A percentile compares a stretch with the other conserved stretches of the same genome.
phyloP scores from a whole-genome alignment of 2,797 vertebrate genomes.

The Neomorphus geoffroyi region DNA sequence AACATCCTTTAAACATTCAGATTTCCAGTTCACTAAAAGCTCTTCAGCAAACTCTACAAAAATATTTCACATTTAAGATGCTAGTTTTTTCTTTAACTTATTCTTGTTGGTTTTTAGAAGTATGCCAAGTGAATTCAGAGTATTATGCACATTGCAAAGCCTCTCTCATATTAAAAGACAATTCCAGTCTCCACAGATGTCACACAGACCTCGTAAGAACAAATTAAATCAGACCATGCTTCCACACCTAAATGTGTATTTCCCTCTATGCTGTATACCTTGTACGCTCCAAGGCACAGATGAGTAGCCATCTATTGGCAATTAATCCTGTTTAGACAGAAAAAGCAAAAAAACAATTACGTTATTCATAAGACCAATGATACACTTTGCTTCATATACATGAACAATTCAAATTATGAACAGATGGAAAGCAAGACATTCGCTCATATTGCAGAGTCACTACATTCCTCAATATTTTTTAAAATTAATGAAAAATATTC shows the following conservation, averaged over 20 bases:
- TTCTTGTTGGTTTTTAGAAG: background rate
- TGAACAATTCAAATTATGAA: background rate
- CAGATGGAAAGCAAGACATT: background rate
- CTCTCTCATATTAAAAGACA: background rate
- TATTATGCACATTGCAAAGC: background rate
- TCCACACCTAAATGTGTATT: background rate
- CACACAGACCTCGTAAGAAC: background rate
- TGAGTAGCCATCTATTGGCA: background rate
- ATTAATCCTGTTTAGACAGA: background rate
- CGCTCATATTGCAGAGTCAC: background rate
- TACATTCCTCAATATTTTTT: background rate
- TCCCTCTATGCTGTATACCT: background rate
- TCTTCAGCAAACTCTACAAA: background rate
- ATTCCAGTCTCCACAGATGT: background rate
- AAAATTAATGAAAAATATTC: background rate
- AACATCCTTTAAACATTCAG: background rate
- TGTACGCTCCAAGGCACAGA: background rate
- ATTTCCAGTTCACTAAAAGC: background rate
- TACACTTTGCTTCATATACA: background rate
- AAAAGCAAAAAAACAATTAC: background rate
- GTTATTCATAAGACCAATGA: background rate
- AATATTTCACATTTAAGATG: background rate
- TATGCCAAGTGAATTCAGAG: background rate
- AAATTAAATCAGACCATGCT: background rate
- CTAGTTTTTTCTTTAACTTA: background rate